Evolutionary conservation across 2,113 vertebrate genomes (phyloP), one percentile per base, ranked within the genome.

Genomic region (Synchiropus splendidus): DNA sequence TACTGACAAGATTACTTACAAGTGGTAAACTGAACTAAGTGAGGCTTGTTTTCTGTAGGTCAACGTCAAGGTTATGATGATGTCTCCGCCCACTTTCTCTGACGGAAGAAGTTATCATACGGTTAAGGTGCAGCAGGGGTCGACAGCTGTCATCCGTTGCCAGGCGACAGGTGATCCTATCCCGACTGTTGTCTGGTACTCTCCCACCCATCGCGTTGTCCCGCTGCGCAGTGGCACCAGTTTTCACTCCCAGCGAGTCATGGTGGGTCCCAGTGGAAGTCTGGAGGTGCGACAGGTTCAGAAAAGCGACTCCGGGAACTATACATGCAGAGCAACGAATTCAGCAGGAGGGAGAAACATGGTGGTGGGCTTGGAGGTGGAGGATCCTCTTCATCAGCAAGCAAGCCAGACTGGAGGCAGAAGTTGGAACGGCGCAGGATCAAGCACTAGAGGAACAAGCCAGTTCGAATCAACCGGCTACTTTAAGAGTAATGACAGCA

Each of bases 261-360:
- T 84, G 14, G 57, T 92, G 2, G 64, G 65, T 10, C 74, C 51
- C 1, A 87, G 88, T 21, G 92, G 92, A 9, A 90, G 85, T 0
- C 74, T 98, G 2, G 74, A 87, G 18, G 86, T 98, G 10, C 88
- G 85, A n/a, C 74, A 81, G 8, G 78, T 83, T 0, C 90, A 89
- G 69, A 86, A 84, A 16, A 76, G 80, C 1, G 92, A 97, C 67
- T 78, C 72, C 0, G 94, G 94, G 32, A 93, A 93, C 68, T 98
- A 97, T 45, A 97, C 91, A 1, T 98, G 94, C 1, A 49, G 73
- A 18, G 90, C 75, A 0, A 70, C 79, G 5, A 92, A 87, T 64
- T 58, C 72, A 0, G 89, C 72, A 0, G 92, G 92, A 6, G 87
- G 84, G 49, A 88, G 78, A 47, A 70, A 74, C 16, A 89, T 85